phyloP scores from a whole-genome alignment of 2,113 vertebrate species.

The Apaloderma vittatum region DNA sequence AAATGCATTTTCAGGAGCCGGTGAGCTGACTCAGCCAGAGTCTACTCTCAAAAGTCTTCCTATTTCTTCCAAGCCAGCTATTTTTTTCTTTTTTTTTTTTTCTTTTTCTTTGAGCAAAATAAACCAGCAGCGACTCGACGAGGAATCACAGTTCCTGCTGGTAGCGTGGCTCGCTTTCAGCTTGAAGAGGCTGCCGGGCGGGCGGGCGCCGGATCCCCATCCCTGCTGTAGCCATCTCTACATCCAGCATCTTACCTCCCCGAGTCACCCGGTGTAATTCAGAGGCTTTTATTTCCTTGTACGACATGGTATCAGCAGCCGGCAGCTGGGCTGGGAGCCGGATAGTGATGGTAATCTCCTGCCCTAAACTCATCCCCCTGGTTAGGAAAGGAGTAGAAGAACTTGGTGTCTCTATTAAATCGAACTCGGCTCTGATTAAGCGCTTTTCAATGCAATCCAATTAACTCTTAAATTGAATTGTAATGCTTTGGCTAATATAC shows the following conservation, averaged over 20 bases:
- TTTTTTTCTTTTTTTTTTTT: too few relatives aligned
- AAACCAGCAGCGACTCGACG: neutral
- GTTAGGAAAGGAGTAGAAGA: neutral
- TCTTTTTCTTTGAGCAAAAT: neutral
- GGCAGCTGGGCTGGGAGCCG: neutral
- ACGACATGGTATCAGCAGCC: neutral
- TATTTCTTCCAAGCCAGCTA: rapidly evolving
- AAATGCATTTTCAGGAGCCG: neutral
- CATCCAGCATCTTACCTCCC: neutral
- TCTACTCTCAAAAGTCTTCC: neutral
- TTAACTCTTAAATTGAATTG: conserved; percentile 70
- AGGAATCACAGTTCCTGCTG: neutral
- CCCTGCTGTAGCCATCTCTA: neutral
- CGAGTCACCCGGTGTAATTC: neutral
- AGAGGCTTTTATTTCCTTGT: conserved; percentile 45
- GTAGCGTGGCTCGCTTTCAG: neutral
- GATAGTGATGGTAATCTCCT: neutral
- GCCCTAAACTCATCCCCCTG: neutral
- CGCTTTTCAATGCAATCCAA: conserved; percentile 71
- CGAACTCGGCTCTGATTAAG: conserved; percentile 52
- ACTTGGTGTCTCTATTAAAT: conserved; percentile 33
- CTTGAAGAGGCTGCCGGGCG: conserved; percentile 10
- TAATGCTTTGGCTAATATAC: neutral
- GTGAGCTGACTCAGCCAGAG: neutral
- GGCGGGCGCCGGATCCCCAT: neutral